These are phyloP conservation scores for Propsilocerus akamusi DNA, from an alignment of 1,140 invertebrate species.

Conservation along the genomic window DNA sequence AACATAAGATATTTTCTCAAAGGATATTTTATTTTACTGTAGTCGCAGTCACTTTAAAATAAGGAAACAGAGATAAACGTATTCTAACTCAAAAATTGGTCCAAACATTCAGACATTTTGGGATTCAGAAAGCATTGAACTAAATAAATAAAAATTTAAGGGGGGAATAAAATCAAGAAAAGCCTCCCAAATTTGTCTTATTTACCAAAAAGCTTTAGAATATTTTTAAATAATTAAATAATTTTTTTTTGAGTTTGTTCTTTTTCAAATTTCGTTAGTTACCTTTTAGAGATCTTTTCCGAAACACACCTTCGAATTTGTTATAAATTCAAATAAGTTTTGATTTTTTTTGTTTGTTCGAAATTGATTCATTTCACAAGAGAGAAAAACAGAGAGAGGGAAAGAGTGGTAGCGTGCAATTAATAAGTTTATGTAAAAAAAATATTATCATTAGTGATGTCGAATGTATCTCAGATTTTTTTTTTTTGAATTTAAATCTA, in stretches of 20 bases:
- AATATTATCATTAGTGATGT: no score
- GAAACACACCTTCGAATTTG: constrained; percentile 58
- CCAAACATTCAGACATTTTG: background rate
- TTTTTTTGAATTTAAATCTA: no score
- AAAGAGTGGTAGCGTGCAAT: constrained; percentile 2
- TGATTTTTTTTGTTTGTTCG: background rate
- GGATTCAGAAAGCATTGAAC: background rate
- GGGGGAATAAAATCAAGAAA: background rate
- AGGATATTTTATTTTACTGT: no score
- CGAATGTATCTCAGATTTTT: no score
- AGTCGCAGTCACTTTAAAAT: no score
- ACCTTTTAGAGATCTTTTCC: constrained; percentile 85
- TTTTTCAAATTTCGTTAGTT: constrained; percentile 26
- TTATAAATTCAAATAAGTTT: constrained; percentile 12
- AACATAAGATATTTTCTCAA: no score
- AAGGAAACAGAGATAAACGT: no score
- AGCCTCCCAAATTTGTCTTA: background rate
- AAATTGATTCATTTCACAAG: background rate
- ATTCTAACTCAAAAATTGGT: no score
- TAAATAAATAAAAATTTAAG: background rate
- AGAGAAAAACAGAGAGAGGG: background rate
- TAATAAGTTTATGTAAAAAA: background rate
- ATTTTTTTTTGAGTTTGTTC: constrained; percentile 14
- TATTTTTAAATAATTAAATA: background rate
- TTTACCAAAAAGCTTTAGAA: background rate